These are phyloP conservation scores for Ylistrum balloti DNA, from an alignment of 1,140 invertebrate genomes.

Conservation along the genomic window DNA sequence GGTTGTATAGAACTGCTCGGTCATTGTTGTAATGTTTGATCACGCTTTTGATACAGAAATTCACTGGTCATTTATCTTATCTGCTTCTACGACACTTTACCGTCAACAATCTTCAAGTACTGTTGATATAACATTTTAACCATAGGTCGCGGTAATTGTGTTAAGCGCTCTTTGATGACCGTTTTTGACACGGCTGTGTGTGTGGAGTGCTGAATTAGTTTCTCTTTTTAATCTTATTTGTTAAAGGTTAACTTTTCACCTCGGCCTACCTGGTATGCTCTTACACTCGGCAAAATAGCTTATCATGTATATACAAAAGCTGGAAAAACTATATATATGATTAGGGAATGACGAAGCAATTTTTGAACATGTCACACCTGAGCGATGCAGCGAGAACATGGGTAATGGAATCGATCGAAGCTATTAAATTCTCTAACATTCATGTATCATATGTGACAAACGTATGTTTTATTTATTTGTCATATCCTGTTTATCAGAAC, in stretches of 20 bases:
- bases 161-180: background rate
- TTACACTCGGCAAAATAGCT: background rate
- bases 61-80: background rate
- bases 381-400: background rate
- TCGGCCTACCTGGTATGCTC: background rate
- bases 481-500: background rate
- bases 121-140: background rate
- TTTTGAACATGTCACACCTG: background rate
- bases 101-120: background rate
- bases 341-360: background rate
- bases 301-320: background rate
- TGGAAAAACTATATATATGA: background rate
- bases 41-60: background rate
- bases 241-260: background rate
- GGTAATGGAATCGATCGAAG: background rate
- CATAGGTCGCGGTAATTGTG: background rate
- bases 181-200: background rate
- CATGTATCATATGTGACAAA: background rate
- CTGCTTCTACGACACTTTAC: background rate
- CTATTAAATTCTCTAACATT: background rate
- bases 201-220: background rate
- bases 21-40: background rate
- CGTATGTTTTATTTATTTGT: background rate
- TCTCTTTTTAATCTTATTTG: background rate
- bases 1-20: background rate